A percentile compares a stretch with the other conserved stretches of the same genome.
These are phyloP conservation scores for Panagrolaimus sp. DNA, from an alignment of 1,140 invertebrate species.

Conservation along the genomic window DNA sequence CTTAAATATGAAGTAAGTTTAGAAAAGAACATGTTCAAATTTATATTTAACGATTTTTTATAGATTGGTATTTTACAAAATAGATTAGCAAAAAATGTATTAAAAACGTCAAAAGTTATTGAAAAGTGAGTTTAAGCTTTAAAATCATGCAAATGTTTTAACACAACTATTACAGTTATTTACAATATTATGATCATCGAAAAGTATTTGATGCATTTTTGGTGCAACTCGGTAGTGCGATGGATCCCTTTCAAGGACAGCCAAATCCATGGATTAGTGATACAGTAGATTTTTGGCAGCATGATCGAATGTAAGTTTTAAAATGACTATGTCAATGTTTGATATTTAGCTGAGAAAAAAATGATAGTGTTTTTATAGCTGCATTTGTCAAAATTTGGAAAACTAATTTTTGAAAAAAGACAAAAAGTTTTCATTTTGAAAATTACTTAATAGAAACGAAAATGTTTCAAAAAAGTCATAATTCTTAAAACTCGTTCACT, in stretches of 20 bases:
- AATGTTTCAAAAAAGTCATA: too few species aligned
- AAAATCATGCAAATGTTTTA: conserved; percentile 25
- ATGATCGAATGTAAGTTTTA: conserved; percentile 66
- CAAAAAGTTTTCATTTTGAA: too few species aligned
- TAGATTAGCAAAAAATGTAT: conserved; percentile 77
- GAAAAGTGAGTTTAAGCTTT: conserved; percentile 69
- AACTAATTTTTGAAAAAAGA: too few species aligned
- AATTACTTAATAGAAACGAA: too few species aligned
- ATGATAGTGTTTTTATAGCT: too few species aligned
- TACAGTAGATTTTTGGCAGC: conserved; percentile 89
- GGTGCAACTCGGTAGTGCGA: conserved; percentile 65
- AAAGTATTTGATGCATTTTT: conserved; percentile 89
- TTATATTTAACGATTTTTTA: conserved; percentile 21
- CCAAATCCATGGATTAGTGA: conserved; percentile 95
- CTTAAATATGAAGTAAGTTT: conserved; percentile 52
- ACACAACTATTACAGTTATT: conserved; percentile 61
- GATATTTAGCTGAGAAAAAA: neutral
- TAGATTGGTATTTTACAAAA: conserved; percentile 64
- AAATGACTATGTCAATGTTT: neutral
- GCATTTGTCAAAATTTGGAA: too few species aligned
- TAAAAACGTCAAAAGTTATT: conserved; percentile 91
- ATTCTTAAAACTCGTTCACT: too few species aligned
- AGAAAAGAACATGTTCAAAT: neutral
- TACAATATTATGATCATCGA: conserved; percentile 92
- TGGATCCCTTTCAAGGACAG: conserved; percentile 66